Base-by-base conservation (phyloP, 2,888 invertebrate genomes). In the Heliconius charithonia region DNA sequence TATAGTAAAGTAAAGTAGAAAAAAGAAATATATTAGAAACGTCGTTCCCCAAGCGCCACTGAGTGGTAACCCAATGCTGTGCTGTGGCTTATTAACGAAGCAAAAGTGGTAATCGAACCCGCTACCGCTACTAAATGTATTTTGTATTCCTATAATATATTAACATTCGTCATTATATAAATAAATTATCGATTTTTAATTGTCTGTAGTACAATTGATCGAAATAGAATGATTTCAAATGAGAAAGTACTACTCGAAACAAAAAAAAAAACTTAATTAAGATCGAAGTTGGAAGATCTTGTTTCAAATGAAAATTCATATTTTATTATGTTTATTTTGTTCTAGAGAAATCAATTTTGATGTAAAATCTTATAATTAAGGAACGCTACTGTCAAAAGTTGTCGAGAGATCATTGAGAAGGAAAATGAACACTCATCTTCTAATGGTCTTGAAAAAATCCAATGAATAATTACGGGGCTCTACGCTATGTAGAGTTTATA, bases 361-460 rank as follows among this genome's bases (percentile, higher is more conserved):
- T 45, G 22, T 62, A 74, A 74, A 74, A 74, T 41, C 25, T 62
- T 22, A 63, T 74, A 63, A 74, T 74, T 63, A 74, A 45, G 74
- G 73, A 74, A 74, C 41, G 63, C 25, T 65, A 74, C 74, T 74
- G 74, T 74, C 74, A 74, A 74, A 74, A 74, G 74, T 74, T 63
- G 63, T 74, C 45, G 45, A 74, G 74, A 74, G 74, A 63, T 65
- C 74, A 45, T 74, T 74, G 63, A 74, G 41, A 45, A 45, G 74
- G 74, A 63, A 74, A 74, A 74, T 74, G 74, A 62, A 72, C 74
- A 74, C 74, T 63, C 63, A 32, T 25, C 32, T 37, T 72, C 59
- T 72, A 72, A 72, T 72, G 72, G 37, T 72, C 72, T 72, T 37
- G 59, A 59, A 72, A 71, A 72, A 59, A 37, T 72, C 59, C 72